phyloP scores from a whole-genome alignment of 2,797 vertebrate genomes.

The Triplophysa yarkandensis region DNA sequence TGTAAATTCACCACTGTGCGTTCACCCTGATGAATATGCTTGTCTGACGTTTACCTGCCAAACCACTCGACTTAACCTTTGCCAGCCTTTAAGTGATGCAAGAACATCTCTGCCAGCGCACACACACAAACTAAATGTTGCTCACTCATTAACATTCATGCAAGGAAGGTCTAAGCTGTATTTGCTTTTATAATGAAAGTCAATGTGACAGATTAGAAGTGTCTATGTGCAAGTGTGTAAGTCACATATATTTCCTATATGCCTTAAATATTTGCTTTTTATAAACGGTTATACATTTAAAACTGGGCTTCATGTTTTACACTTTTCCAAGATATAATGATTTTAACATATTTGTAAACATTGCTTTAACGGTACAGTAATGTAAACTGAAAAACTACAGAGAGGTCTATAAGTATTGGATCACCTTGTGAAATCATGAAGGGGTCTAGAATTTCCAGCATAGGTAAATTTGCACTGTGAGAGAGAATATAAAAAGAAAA shows the following conservation, averaged over 20 bases:
- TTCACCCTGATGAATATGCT: neutral
- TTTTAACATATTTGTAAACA: neutral
- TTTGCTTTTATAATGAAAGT: neutral
- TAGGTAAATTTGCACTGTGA: too few relatives aligned
- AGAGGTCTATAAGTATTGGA: too few relatives aligned
- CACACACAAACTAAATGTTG: neutral
- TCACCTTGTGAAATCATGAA: too few relatives aligned
- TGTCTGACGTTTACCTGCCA: conserved; percentile 13
- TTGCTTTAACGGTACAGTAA: too few relatives aligned
- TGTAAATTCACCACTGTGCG: neutral
- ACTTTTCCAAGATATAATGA: neutral
- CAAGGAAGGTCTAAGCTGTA: neutral
- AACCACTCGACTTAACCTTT: neutral
- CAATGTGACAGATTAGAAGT: neutral
- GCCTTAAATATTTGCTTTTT: neutral
- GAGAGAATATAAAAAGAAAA: too few relatives aligned
- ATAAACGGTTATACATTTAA: neutral
- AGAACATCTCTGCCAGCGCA: neutral
- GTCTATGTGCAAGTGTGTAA: neutral
- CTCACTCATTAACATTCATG: neutral
- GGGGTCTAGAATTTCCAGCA: too few relatives aligned
- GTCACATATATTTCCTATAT: neutral
- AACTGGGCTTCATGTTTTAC: neutral
- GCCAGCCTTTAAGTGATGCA: neutral
- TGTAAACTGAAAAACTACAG: too few relatives aligned